Conservation (phyloP, 2,888 invertebrate genomes). For the Cecidostiba fungosa region DNA sequence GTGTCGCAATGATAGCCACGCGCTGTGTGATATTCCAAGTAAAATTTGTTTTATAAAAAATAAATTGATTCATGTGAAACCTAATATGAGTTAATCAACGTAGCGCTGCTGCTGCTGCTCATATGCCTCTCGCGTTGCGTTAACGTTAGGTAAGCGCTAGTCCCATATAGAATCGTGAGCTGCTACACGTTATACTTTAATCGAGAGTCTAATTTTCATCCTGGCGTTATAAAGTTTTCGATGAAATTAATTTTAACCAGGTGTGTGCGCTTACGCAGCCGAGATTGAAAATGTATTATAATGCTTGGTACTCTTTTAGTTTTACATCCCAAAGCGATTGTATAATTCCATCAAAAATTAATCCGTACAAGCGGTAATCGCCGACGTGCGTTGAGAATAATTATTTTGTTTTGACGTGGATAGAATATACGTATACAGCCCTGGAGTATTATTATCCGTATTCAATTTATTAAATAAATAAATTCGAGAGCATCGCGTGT, state of each 20-base stretch:
- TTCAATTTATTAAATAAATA: constrained; percentile 19
- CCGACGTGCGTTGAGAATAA: not conserved
- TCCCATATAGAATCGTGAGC: constrained; percentile 17
- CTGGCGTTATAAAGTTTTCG: not conserved
- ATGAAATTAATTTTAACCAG: constrained; percentile 22
- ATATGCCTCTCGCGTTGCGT: constrained; percentile 12
- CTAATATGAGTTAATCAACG: constrained; percentile 45
- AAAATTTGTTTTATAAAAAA: constrained; percentile 38
- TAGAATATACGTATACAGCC: not conserved
- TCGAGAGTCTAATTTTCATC: constrained; percentile 23
- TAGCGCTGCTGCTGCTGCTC: not conserved
- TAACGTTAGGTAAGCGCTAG: constrained; percentile 25
- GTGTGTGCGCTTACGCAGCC: too few relatives aligned
- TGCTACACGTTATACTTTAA: not conserved
- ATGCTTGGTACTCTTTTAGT: too few relatives aligned
- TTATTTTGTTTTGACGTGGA: constrained; percentile 22
- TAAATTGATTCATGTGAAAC: constrained; percentile 50
- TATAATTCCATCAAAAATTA: constrained; percentile 1
- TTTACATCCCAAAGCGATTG: not conserved
- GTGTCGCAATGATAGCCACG: constrained; percentile 22
- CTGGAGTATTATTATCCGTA: not conserved
- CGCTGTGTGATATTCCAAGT: not conserved
- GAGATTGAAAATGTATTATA: too few relatives aligned
- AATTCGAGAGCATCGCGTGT: not conserved
- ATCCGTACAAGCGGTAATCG: not conserved